Base-by-base conservation (phyloP, 2,113 vertebrate genomes). In the Mungos mungo region DNA sequence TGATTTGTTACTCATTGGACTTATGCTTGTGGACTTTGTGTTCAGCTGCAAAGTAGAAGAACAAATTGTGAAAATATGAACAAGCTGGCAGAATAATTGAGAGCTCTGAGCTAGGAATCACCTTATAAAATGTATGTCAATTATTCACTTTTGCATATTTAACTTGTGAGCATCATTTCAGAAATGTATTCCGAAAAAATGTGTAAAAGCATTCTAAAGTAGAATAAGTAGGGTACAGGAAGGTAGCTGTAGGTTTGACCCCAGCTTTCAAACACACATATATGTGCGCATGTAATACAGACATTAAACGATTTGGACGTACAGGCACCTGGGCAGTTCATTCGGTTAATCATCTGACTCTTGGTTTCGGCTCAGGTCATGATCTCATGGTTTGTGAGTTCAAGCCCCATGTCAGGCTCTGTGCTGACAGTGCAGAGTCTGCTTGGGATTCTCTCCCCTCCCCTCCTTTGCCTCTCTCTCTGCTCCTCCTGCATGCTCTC, bases 161-260 rank as follows among this genome's bases (percentile, higher is more conserved):
- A 96, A 88, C 95, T 96, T 91, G 63, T n/a, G 23, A 95, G 80
- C 18, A 50, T 68, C 33, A 87, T 94, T 95, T 96, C 83, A 96
- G 47, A 87, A 25, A n/a, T n/a, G 14, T 5, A 71, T 79, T 85
- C 16, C 54, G 21, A 60, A 60, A 25, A 60, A 60, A 60, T 60
- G 18, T 72, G 69, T 41, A 80, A 86, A 96, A 68, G 54, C 6
- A 33, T 71, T 69, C 87, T 45, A 60, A 79, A 41, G 29, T 31
- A 93, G 85, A 86, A 83, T 60, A 95, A 66, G 76, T 33, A 87
- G n/a, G 60, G 16, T 41, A 11, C 14, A 54, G 47, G 21, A 63
- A 47, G 23, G 18, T 0, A 1, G 6, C 6, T 87, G 31, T 14
- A 74, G 35, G 35, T n/a, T 60, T 74, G 69, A 95, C 47, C 54